Evolutionary conservation across 2,113 vertebrate species (phyloP), one percentile per base, ranked within the genome.

Genomic region (Cepphus grylle): DNA sequence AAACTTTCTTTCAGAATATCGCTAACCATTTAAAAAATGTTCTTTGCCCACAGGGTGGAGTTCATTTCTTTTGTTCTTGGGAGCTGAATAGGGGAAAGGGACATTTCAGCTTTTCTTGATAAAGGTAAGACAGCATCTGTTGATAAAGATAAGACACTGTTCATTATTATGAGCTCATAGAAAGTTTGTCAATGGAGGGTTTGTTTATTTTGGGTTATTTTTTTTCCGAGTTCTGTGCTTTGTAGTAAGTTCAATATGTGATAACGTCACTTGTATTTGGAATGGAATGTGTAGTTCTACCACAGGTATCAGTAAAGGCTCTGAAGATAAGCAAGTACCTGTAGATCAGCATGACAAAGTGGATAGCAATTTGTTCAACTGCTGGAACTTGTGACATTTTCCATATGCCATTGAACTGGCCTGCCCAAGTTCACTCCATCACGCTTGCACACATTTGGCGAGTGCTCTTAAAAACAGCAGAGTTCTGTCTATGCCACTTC

Each of bases 51-150:
- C 93, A 97, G 95, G 94, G 85, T 97, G 93, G 94, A 96, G 94
- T 96, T 95, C 5, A 69, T 79, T 87, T 96, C 73, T 86, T 97
- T 97, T 89, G 88, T 97, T 95, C 71, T 85, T 87, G 93, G 65
- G 88, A 94, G 72, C 89, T 95, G 96, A 95, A 95, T 78, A 88
- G 96, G 90, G 84, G 90, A 93, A 95, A 94, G 88, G 88, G 70
- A 79, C 87, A 69, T 94, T 97, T 90, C 74, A 74, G 26, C 63
- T 86, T 95, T 81, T 74, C 78, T 69, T 97, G 96, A 94, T 97
- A 97, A 97, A 97, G 97, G 96, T 97, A 96, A 97, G 95, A 90
- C 87, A 80, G 76, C 73, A 94, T 82, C 91, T 92, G 59, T 93
- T 97, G 93, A 94, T 97, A 91, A 97, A 88, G 90, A 90, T 96